These are phyloP conservation scores for Mormyrus lacerda DNA, from an alignment of 2,113 vertebrate genomes.

Conservation along the genomic window DNA sequence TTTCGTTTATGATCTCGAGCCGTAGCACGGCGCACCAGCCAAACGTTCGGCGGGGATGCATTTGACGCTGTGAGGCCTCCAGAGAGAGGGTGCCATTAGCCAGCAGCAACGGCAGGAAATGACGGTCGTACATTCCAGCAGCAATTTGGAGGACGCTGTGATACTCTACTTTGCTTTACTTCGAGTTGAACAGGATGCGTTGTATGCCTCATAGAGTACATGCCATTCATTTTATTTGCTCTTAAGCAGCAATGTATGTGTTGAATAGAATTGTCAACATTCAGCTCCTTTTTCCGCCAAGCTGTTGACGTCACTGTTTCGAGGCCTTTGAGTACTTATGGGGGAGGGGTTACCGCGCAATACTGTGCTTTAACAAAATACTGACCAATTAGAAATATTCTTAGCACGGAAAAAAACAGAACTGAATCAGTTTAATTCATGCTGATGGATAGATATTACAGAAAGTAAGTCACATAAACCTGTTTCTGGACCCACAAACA, in stretches of 20 bases:
- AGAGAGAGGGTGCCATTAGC: neutral
- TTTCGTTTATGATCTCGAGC: neutral
- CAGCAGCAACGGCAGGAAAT: neutral
- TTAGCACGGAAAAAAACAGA: neutral
- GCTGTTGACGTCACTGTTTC: neutral
- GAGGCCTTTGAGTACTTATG: slow-evolving; percentile 8
- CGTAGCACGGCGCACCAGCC: neutral
- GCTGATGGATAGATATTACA: neutral
- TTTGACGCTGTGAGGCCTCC: neutral
- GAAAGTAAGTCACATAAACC: neutral
- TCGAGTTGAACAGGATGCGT: neutral
- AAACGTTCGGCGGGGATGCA: too few relatives aligned
- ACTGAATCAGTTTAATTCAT: neutral
- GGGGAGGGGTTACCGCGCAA: neutral
- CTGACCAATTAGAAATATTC: neutral
- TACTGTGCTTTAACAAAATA: neutral
- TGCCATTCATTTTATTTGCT: neutral
- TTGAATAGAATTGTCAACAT: neutral
- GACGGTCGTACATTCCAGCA: neutral
- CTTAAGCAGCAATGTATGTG: neutral
- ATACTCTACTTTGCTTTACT: neutral
- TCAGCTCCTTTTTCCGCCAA: neutral
- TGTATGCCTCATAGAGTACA: neutral
- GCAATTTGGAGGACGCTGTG: neutral
- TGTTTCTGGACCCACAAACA: neutral